Percentiles rank a stretch among this genome's conserved stretches.
phyloP scores from a whole-genome alignment of 2,113 vertebrate species.

The Pterocles orientalis region DNA sequence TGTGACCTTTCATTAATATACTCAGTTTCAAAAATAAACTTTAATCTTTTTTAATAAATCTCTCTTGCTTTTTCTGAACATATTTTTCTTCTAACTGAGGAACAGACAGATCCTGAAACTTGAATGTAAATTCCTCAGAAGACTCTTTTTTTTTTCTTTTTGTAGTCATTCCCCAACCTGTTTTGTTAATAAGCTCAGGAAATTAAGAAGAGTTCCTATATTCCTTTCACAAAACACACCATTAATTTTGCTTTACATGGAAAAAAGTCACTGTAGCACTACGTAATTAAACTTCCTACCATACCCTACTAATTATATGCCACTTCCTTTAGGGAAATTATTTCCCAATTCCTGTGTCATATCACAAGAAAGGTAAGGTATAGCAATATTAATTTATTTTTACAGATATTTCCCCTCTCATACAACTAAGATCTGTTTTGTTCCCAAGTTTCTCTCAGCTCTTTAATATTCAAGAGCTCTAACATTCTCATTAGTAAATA shows the following conservation, averaged over 20 bases:
- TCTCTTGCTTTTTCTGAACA: background rate
- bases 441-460: background rate
- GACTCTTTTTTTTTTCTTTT: background rate
- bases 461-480: background rate
- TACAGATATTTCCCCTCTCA: background rate
- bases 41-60: background rate
- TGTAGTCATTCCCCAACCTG: background rate
- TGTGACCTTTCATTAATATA: background rate
- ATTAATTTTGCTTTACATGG: background rate
- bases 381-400: conserved; percentile 17
- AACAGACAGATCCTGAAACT: background rate
- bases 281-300: conserved; percentile 9
- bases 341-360: background rate
- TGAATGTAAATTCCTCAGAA: background rate
- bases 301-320: background rate
- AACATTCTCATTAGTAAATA: conserved; percentile 6
- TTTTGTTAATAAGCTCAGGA: background rate
- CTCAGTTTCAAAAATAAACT: conserved; percentile 16
- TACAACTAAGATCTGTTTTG: background rate
- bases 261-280: background rate
- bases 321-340: conserved; percentile 31
- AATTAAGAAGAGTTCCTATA: background rate
- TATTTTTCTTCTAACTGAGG: background rate
- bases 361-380: background rate
- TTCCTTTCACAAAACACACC: background rate